Evolutionary conservation across 2,797 vertebrate species (phyloP), one percentile per base, ranked within the genome.

Genomic region (Sparus aurata): DNA sequence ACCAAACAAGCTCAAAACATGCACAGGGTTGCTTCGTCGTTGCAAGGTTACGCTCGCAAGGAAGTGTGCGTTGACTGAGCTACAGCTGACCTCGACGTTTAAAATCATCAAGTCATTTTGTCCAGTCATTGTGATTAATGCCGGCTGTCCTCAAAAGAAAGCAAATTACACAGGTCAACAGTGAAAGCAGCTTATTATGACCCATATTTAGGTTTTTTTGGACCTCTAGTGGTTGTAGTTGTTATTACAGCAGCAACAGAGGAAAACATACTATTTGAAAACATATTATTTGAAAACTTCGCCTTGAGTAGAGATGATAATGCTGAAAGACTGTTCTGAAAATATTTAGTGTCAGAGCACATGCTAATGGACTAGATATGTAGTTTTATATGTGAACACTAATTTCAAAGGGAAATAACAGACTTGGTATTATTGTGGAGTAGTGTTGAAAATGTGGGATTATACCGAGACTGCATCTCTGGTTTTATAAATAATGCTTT

Each of bases 1-100:
- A 80, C 30, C 46, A 67, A 64, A 76, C 69, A 53, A 76, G 64
- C 79, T 34, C 43, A 74, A 71, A 50, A 79, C 41, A 60, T 65
- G 59, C 55, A 61, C 79, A 64, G 27, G 20, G 22, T 27, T 62
- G 30, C 53, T 61, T 55, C 61, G 49, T 7, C 38, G 62, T 62
- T 49, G 12, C n/a, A 54, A 69, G 60, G 65, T 74, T 73, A 75
- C 52, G 69, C 17, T 47, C 27, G 46, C 18, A 25, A 27, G 13
- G 8, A 4, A 64, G 49, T 20, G 67, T 60, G 46, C 65, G 80
- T 77, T 75, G 69, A 83, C 18, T 38, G 58, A 58, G 66, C 38
- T 41, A 22, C 75, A 49, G 22, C 34, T 34, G 60, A 77, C 46
- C 61, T 77, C 30, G 53, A 55, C 54, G 22, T 49, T 63, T 17